Conservation (phyloP, 2,797 vertebrate species). For the Lepilemur ruficaudatus region DNA sequence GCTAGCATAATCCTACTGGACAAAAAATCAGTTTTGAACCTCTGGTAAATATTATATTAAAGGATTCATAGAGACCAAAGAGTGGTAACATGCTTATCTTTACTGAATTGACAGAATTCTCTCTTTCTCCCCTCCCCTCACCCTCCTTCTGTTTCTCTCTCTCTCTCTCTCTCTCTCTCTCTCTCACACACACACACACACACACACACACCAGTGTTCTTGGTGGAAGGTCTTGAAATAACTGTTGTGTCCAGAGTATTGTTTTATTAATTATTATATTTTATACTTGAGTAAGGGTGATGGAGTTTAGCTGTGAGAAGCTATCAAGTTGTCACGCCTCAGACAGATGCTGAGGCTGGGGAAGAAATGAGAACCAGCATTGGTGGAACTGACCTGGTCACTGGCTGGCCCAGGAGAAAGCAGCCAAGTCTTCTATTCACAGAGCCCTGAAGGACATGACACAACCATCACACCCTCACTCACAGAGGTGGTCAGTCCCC, state of each 20-base stretch:
- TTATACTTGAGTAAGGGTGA: neutral
- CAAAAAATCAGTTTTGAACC: neutral
- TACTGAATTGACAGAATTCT: neutral
- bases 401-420: neutral
- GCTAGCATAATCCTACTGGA: neutral
- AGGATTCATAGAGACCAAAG: neutral
- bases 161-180: too few relatives aligned
- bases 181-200: neutral
- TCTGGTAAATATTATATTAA: neutral
- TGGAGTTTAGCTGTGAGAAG: neutral
- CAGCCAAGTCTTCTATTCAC: neutral
- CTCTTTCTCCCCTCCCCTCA: accelerated
- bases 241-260: neutral
- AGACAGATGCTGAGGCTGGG: neutral
- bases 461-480: neutral
- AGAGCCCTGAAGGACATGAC: neutral
- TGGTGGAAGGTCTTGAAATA: neutral
- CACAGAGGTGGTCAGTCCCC: neutral
- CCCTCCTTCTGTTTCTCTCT: neutral
- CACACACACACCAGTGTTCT: neutral
- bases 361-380: neutral
- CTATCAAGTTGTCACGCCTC: neutral
- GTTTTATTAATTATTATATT: neutral
- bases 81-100: neutral
- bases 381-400: neutral